These are phyloP conservation scores for Drosophila lini DNA, from an alignment of 1,140 invertebrate species.

Conservation along the genomic window DNA sequence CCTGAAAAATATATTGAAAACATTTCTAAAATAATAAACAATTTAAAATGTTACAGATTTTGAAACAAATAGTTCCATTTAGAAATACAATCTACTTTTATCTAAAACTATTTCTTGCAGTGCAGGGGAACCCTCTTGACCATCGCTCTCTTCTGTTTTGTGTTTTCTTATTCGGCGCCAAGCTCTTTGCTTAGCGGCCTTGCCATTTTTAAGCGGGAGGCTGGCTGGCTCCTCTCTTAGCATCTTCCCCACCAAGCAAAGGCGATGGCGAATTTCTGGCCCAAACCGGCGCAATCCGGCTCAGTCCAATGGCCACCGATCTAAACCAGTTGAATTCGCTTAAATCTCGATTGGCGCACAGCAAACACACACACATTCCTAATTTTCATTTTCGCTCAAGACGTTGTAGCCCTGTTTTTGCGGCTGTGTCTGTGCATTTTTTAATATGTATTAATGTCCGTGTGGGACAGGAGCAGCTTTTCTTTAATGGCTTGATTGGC, in stretches of 20 bases:
- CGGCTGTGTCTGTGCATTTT: conserved; percentile 3
- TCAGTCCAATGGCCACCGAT: conserved; percentile 55
- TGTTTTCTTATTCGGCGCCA: not conserved
- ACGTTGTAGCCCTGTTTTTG: conserved; percentile 35
- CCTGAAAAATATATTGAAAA: not conserved
- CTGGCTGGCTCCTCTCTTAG: conserved; percentile 19
- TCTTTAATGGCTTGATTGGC: conserved; percentile 49
- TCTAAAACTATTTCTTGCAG: conserved; percentile 6
- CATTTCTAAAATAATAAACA: not conserved
- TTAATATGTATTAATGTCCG: conserved; percentile 9
- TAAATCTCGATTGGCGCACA: conserved; percentile 53
- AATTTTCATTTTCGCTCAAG: conserved; percentile 38
- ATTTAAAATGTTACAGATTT: not conserved
- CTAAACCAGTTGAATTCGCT: conserved; percentile 82
- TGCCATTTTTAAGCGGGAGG: conserved; percentile 6
- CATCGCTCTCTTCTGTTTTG: conserved; percentile 10
- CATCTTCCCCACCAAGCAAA: conserved; percentile 10
- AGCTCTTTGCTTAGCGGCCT: conserved; percentile 12
- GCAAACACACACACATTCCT: conserved; percentile 14
- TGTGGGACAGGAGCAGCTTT: conserved; percentile 50
- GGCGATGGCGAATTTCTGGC: conserved; percentile 53
- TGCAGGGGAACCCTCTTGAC: not conserved
- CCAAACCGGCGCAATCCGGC: conserved; percentile 72
- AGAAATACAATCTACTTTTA: no score
- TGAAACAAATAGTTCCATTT: no score